A percentile compares a stretch with the other conserved stretches of the same genome.
Evolutionary conservation across 2,113 vertebrate species (phyloP).

Genomic region (Cephalopholis sonnerati): DNA sequence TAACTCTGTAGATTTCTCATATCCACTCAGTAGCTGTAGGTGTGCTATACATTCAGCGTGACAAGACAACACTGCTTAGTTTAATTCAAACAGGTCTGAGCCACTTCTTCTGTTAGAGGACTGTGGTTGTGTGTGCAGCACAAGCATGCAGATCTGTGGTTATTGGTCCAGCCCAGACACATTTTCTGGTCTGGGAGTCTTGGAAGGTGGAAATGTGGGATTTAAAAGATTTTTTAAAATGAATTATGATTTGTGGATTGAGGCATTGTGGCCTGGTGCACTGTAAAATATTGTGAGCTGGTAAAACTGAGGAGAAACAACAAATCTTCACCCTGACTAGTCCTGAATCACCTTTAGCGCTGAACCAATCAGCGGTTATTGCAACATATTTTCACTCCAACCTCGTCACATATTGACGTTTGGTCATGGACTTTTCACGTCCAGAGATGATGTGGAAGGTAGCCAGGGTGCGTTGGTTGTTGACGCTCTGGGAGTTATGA

Average conservation of each 20-base stretch:
- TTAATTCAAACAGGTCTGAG: conserved; percentile 51
- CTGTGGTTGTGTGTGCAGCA: conserved; percentile 51
- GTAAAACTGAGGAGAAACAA: conserved; percentile 3
- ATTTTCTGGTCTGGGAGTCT: conserved; percentile 62
- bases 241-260: conserved; percentile 47
- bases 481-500: too few species aligned
- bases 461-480: too few species aligned
- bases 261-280: conserved; percentile 13
- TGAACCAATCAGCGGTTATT: neutral
- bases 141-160: conserved; percentile 56
- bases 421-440: too few species aligned
- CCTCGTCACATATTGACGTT: too few species aligned
- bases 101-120: conserved; percentile 23
- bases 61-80: conserved; percentile 31
- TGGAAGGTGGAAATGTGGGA: conserved; percentile 54
- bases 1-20: conserved; percentile 14
- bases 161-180: conserved; percentile 56
- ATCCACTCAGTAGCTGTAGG: neutral
- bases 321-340: neutral
- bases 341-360: neutral
- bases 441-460: too few species aligned
- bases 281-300: conserved; percentile 30
- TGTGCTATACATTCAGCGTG: conserved; percentile 23
- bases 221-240: conserved; percentile 38
- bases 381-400: too few species aligned